Conservation (phyloP, 2,113 vertebrate species). For the Puntigrus tetrazona region DNA sequence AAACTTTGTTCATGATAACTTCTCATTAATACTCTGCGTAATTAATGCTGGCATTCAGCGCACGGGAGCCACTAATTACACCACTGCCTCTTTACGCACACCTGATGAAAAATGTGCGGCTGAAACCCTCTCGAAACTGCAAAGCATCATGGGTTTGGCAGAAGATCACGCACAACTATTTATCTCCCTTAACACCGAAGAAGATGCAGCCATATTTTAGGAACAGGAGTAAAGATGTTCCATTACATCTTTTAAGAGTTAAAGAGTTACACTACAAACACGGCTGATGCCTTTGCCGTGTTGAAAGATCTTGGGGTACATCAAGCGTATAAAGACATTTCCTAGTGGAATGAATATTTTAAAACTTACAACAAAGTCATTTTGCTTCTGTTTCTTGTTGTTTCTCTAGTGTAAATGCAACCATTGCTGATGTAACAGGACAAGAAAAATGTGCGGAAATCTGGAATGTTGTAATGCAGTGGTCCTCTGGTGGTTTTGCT, state of each 20-base stretch:
- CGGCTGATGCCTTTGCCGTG: not conserved
- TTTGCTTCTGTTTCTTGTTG: not conserved
- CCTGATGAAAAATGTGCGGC: conserved; percentile 25
- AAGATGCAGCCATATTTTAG: not conserved
- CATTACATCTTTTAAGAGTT: conserved; percentile 9
- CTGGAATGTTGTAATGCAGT: not conserved
- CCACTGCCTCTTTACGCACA: conserved; percentile 26
- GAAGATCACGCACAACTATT: not conserved
- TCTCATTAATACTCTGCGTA: conserved; percentile 55
- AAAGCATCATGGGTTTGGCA: not conserved
- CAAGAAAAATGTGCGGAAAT: not conserved
- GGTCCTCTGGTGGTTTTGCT: not conserved
- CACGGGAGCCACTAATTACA: conserved; percentile 47
- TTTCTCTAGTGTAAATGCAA: not conserved
- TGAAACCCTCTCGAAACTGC: not conserved
- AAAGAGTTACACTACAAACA: not conserved
- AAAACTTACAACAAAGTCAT: not conserved
- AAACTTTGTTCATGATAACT: conserved; percentile 60
- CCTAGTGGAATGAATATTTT: not conserved
- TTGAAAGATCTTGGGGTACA: not conserved
- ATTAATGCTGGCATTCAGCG: conserved; percentile 50
- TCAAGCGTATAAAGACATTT: not conserved
- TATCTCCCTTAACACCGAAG: not conserved
- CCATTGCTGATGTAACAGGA: not conserved
- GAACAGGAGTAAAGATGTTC: not conserved